These are phyloP conservation scores for Trematocara unimaculatum DNA, from an alignment of 2,113 vertebrate species.

Conservation along the genomic window DNA sequence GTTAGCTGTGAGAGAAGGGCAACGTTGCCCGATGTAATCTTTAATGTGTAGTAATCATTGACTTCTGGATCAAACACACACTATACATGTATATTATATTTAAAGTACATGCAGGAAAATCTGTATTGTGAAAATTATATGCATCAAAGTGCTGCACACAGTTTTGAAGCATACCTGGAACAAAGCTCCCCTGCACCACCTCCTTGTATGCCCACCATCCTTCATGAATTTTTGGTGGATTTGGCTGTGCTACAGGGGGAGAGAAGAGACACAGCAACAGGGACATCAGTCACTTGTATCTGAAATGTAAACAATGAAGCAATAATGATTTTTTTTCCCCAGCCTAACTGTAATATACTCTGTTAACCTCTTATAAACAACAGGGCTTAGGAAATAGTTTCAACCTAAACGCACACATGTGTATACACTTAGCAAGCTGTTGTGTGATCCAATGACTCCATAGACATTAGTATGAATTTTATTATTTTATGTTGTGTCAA, in stretches of 20 bases:
- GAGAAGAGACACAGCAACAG: conserved; percentile 16
- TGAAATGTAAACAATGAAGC: background rate
- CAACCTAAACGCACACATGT: background rate
- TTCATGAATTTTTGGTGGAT: conserved; percentile 96
- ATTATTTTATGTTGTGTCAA: conserved; percentile 34
- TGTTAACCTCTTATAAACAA: background rate
- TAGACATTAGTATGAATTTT: conserved; percentile 48
- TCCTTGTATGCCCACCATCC: conserved; percentile 99
- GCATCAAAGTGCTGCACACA: background rate
- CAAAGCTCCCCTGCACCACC: conserved; percentile 98
- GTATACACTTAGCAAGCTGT: background rate
- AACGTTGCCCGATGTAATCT: conserved; percentile 17
- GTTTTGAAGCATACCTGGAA: conserved; percentile 84
- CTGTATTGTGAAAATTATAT: background rate
- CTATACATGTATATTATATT: background rate
- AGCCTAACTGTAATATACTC: background rate
- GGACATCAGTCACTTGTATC: conserved; percentile 15
- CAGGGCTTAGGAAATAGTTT: background rate
- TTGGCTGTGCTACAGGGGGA: conserved; percentile 86
- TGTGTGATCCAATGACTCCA: background rate
- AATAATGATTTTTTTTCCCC: background rate
- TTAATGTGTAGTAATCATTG: conserved; percentile 4
- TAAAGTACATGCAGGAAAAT: background rate
- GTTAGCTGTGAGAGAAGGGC: conserved; percentile 1
- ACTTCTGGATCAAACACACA: background rate